Conservation (phyloP, 64 coral and sea anemone species). For the Dendronephthya gigantea region DNA sequence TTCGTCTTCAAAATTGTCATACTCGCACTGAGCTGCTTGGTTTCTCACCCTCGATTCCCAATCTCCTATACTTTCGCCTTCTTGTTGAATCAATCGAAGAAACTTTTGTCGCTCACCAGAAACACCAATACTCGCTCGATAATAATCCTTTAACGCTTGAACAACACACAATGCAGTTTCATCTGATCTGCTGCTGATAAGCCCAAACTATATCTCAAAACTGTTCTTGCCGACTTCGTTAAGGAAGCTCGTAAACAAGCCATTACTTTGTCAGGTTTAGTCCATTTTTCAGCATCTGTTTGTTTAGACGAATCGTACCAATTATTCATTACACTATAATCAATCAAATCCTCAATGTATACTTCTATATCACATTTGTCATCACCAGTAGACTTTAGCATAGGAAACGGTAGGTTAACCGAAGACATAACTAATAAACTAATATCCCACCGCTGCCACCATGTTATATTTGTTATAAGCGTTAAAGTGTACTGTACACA, state of each 20-base stretch:
- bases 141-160: not conserved
- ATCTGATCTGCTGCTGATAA: not conserved
- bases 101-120: not conserved
- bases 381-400: constrained; percentile 18
- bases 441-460: too few species aligned
- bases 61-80: not conserved
- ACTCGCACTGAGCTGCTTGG: not conserved
- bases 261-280: constrained; percentile 33
- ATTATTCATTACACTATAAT: constrained; percentile 21
- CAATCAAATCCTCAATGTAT: constrained; percentile 18
- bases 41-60: not conserved
- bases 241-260: constrained; percentile 9
- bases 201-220: not conserved
- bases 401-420: constrained; percentile 12
- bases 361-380: constrained; percentile 23
- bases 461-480: too few species aligned
- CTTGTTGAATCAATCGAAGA: not conserved
- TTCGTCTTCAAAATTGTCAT: too few species aligned
- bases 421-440: constrained; percentile 1
- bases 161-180: not conserved
- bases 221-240: constrained; percentile 7
- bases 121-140: not conserved
- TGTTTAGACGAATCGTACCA: constrained; percentile 28
- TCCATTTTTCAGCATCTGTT: constrained; percentile 27
- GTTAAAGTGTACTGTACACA: too few species aligned